phyloP scores from a whole-genome alignment of 2,113 vertebrate genomes.

The Sterna hirundo region DNA sequence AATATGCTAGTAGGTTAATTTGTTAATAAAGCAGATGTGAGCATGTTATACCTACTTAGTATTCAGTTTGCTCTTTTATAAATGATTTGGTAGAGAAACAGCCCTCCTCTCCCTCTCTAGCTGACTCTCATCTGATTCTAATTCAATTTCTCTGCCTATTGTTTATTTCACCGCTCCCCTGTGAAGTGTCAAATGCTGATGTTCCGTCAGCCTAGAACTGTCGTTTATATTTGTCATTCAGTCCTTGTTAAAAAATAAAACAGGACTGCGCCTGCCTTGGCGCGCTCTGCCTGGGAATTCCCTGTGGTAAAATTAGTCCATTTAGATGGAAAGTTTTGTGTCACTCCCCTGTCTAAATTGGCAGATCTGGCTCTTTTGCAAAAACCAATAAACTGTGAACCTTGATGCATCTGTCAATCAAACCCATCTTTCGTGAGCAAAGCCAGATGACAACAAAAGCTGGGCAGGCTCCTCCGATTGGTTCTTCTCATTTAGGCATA shows the following conservation, averaged over 20 bases:
- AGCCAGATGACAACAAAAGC: slow-evolving; percentile 88
- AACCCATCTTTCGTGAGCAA: slow-evolving; percentile 82
- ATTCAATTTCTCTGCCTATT: slow-evolving; percentile 88
- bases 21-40: slow-evolving; percentile 13
- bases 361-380: slow-evolving; percentile 90
- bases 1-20: background rate
- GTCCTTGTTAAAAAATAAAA: slow-evolving; percentile 88
- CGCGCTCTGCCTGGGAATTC: slow-evolving; percentile 85
- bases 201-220: slow-evolving; percentile 86
- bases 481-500: slow-evolving; percentile 88
- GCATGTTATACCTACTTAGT: slow-evolving; percentile 17
- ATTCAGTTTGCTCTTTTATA: slow-evolving; percentile 53
- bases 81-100: slow-evolving; percentile 48
- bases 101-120: slow-evolving; percentile 40
- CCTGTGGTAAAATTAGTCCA: slow-evolving; percentile 92
- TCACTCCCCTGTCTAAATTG: slow-evolving; percentile 94
- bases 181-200: slow-evolving; percentile 89
- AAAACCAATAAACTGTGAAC: slow-evolving; percentile 95
- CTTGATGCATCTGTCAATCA: slow-evolving; percentile 91
- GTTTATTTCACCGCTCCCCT: slow-evolving; percentile 88
- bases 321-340: slow-evolving; percentile 96
- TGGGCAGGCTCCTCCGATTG: slow-evolving; percentile 77
- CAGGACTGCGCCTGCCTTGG: slow-evolving; percentile 78
- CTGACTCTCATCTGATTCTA: slow-evolving; percentile 80
- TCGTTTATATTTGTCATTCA: slow-evolving; percentile 93